A percentile compares a stretch with the other conserved stretches of the same genome.
phyloP scores from a whole-genome alignment of 2,888 invertebrate genomes.

The Lochmaea capreae region DNA sequence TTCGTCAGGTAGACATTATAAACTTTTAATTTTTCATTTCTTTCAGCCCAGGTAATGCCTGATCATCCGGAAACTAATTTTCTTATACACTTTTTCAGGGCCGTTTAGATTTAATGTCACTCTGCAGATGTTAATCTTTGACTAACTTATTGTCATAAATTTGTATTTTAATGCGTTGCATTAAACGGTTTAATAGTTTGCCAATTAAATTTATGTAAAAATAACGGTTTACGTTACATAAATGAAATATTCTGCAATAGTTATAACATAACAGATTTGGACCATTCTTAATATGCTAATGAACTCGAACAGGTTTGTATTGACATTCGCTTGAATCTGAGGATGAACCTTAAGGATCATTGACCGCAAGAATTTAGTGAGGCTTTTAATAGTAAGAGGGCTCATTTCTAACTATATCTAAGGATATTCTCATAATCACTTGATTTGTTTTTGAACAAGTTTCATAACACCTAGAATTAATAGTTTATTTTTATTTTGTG shows the following conservation, averaged over 20 bases:
- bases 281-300: conserved; percentile 27
- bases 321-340: conserved; percentile 21
- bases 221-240: conserved; percentile 3
- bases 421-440: background rate
- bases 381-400: conserved; percentile 8
- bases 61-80: too few species aligned
- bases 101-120: too few species aligned
- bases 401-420: background rate
- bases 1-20: too few species aligned
- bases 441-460: background rate
- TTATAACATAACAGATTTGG: conserved; percentile 5
- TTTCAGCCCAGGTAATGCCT: too few species aligned
- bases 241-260: conserved; percentile 6
- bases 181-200: background rate
- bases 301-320: conserved; percentile 26
- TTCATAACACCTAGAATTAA: too few species aligned
- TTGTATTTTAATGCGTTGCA: background rate
- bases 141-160: too few species aligned
- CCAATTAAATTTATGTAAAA: background rate
- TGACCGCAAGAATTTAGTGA: conserved; percentile 22
- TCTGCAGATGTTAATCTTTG: too few species aligned
- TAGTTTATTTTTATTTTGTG: too few species aligned
- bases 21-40: too few species aligned
- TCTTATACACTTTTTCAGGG: too few species aligned
- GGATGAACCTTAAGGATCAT: conserved; percentile 24